Evolutionary conservation across 2,888 invertebrate genomes (phyloP), one percentile per base, ranked within the genome.

Genomic region (Drosophila kanekoi): DNA sequence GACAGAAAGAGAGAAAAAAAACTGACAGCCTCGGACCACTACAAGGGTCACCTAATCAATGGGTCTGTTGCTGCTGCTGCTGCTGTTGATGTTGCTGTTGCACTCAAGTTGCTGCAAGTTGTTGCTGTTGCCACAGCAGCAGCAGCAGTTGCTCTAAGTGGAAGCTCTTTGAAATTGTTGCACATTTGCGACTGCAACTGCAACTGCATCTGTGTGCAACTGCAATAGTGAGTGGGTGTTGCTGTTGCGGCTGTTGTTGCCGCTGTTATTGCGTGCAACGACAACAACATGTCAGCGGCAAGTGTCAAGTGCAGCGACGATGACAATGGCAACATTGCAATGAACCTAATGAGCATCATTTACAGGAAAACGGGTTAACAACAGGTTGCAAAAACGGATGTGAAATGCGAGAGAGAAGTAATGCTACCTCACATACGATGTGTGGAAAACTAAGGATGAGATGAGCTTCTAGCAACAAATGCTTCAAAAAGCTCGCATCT

Each of bases 21-120:
- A 58, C 64, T 68, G 81, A 86, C 81, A 83, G 83, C 57, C 67
- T 64, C 60, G 48, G 63, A 79, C 83, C 81, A 77, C 87, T 81
- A 84, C 83, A 83, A 83, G 83, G 87, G 83, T 83, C 87, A 83
- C 84, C 87, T 84, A 83, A 83, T 83, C 83, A 83, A 83, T 86
- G 83, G 77, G 83, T 66, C 62, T 74, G 57, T 45, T 45, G 49
- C 56, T 49, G 72, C 35, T 65, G 70, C 37, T 58, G 75, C 28
- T 43, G 65, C 23, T 51, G 40, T 33, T 60, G 51, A 51, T 60
- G 75, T 33, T 44, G 62, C 23, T 51, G 40, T 33, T 60, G 38
- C 57, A 54, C 23, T 35, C 43, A 9, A 51, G 81, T 62, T 79
- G 81, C 71, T 51, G 84, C 78, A 80, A 80, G 79, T 79, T 79